Percentiles rank a stretch among this genome's conserved stretches.
phyloP scores from a whole-genome alignment of 2,888 invertebrate genomes.

The Troides aeacus region DNA sequence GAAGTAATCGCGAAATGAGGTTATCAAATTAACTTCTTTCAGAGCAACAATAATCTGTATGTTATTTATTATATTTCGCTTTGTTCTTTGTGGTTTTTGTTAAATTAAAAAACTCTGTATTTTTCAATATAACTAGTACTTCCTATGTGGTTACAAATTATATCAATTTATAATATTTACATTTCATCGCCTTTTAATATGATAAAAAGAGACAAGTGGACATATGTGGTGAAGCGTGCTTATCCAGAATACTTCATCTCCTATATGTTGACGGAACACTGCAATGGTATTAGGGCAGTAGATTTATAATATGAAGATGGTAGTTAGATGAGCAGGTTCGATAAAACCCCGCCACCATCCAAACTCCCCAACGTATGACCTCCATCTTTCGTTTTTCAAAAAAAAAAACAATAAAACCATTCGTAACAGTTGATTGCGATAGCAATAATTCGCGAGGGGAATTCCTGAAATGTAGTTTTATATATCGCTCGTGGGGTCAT shows the following conservation, averaged over 20 bases:
- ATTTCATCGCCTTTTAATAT: no score
- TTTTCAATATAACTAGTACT: no score
- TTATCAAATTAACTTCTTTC: neutral
- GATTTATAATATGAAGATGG: neutral
- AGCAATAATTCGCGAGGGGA: conserved; percentile 21
- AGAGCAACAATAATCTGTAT: neutral
- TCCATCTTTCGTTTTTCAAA: neutral
- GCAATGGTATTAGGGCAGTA: neutral
- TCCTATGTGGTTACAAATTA: no score
- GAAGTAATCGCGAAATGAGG: conserved; percentile 1
- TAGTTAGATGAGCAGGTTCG: neutral
- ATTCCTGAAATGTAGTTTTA: conserved; percentile 17
- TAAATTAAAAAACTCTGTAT: no score
- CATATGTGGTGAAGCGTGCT: neutral
- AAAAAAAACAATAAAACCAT: neutral
- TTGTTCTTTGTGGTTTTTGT: neutral
- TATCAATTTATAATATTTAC: no score
- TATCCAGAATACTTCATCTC: neutral
- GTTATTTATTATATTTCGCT: neutral
- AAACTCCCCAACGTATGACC: neutral
- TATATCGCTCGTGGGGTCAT: conserved; percentile 30
- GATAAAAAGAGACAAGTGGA: no score
- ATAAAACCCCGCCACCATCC: neutral
- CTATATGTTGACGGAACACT: neutral
- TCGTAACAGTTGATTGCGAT: neutral